Base-by-base conservation (phyloP, 2,888 invertebrate species). In the Drosophila mimetica region DNA sequence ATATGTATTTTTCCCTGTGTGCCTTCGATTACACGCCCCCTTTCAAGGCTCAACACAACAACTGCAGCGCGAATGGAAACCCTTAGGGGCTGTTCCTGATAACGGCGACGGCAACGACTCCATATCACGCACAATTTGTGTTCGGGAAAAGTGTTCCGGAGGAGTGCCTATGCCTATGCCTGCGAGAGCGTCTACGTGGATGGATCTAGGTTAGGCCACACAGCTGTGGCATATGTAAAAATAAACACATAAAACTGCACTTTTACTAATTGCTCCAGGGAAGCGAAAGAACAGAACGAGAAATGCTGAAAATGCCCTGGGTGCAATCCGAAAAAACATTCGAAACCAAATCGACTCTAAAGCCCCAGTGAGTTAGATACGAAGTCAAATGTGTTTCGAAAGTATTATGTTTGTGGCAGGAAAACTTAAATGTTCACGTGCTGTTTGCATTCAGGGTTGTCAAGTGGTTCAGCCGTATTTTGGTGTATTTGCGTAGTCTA, bases 101-200 rank as follows among this genome's bases (percentile, higher is more conserved):
- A 83, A 59, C 58, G 39, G 20, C 53, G 44, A 69, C 54, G 52
- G 47, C 53, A 89, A 89, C 75, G 89, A 81, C 86, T 87, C 78
- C 60, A 69, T 82, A 79, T 77, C 89, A 89, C 89, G 90, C 89
- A 90, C 88, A 88, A 89, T 89, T 89, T 84, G 75, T 79, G 78
- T 78, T 69, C 41, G 28, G 42, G 28, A 42, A 47, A 54, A 61
- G 50, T 65, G 73, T 54, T 71, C 47, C 48, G 66, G 58, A 76
- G 75, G 72, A 81, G 79, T 74, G 82, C 54, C n/a, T n/a, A n/a
- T n/a, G n/a, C n/a, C n/a, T n/a, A n/a, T n/a, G n/a, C n/a, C 76
- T 36, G 41, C n/a, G 25, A 47, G 28, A 25, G 13, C 53, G 14
- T 44, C 46, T 57, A 65, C 47, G 39, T 42, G 41, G 64, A 85